Conservation (phyloP, 2,888 invertebrate genomes). For the Elmis aenea region DNA sequence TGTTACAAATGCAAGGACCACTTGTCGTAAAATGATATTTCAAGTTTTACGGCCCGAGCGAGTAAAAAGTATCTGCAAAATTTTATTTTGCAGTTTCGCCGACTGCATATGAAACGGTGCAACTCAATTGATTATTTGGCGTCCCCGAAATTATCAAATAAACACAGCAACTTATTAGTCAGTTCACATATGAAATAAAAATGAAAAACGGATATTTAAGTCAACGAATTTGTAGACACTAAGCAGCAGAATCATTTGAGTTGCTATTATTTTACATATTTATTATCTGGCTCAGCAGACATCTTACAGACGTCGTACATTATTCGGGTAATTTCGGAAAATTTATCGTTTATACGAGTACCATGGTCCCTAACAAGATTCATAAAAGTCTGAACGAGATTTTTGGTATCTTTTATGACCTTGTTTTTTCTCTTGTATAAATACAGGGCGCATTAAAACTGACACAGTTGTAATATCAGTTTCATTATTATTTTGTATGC, state of each 20-base stretch:
- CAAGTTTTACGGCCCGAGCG: too few relatives aligned
- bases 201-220: too few relatives aligned
- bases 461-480: conserved; percentile 22
- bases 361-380: conserved; percentile 31
- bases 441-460: conserved; percentile 24
- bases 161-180: too few relatives aligned
- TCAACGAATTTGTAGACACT: too few relatives aligned
- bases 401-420: conserved; percentile 31
- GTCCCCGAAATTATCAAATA: too few relatives aligned
- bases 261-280: conserved; percentile 38
- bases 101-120: too few relatives aligned
- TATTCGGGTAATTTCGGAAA: conserved; percentile 33
- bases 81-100: too few relatives aligned
- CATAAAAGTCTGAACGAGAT: conserved; percentile 32
- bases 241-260: conserved; percentile 13
- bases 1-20: too few relatives aligned
- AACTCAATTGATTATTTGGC: too few relatives aligned
- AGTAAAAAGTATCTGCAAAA: too few relatives aligned
- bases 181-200: too few relatives aligned
- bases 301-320: conserved; percentile 29
- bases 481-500: conserved; percentile 14
- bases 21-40: too few relatives aligned
- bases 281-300: conserved; percentile 31
- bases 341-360: conserved; percentile 32
- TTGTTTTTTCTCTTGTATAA: conserved; percentile 27